A percentile compares a stretch with the other conserved stretches of the same genome.
Conservation (phyloP, 1,140 invertebrate genomes). For the Venturia canescens region DNA sequence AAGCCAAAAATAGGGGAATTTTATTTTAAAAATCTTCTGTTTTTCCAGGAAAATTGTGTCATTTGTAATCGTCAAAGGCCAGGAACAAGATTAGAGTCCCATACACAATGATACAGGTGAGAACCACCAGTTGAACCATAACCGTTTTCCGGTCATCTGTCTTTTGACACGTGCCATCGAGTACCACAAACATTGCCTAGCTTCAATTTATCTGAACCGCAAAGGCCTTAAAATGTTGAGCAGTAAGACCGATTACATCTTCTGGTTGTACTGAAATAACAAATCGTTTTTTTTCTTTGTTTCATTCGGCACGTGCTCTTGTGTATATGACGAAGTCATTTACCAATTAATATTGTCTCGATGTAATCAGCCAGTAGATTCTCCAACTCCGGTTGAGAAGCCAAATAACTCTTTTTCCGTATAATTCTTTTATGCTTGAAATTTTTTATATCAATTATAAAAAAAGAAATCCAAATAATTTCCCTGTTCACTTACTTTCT, state of each 20-base stretch:
- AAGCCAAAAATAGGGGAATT: not conserved
- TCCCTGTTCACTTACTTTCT: conserved; percentile 75
- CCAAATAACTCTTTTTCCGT: conserved; percentile 77
- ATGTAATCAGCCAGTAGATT: conserved; percentile 79
- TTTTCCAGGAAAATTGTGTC: conserved; percentile 77
- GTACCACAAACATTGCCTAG: not conserved
- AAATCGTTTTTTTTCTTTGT: conserved; percentile 22
- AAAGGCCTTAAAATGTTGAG: conserved; percentile 78
- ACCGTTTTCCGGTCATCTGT: too few species aligned
- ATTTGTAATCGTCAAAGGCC: conserved; percentile 79
- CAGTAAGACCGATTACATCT: conserved; percentile 79
- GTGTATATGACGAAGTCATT: conserved; percentile 27
- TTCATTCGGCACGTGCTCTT: not conserved
- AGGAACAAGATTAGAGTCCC: conserved; percentile 55
- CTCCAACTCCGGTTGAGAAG: conserved; percentile 78
- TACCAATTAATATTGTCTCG: conserved; percentile 77
- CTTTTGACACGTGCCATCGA: too few species aligned
- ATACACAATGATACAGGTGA: conserved; percentile 65
- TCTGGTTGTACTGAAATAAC: conserved; percentile 75
- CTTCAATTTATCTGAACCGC: conserved; percentile 68
- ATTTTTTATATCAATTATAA: conserved; percentile 43
- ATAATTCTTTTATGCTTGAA: conserved; percentile 59
- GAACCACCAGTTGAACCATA: not conserved
- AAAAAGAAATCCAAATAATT: conserved; percentile 11
- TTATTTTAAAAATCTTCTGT: not conserved